Evolutionary conservation across 2,888 invertebrate genomes (phyloP).

Genomic region (Tinea semifulvella): DNA sequence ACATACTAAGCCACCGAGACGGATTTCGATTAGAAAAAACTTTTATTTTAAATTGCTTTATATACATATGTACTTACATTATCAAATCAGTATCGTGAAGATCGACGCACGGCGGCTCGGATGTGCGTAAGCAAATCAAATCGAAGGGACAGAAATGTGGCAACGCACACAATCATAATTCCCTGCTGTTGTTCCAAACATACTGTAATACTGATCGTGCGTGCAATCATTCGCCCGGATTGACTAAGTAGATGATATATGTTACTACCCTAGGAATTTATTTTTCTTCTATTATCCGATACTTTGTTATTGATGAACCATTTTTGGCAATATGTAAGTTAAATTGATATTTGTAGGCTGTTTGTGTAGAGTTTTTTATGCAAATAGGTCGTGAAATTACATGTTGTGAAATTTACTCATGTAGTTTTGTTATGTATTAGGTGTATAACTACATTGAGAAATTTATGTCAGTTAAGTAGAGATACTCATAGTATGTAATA

Average conservation of each 20-base stretch:
- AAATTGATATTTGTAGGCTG: not conserved
- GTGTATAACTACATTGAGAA: slow-evolving; percentile 23
- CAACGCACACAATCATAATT: slow-evolving; percentile 45
- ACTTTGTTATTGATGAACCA: not conserved
- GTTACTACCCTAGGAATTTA: slow-evolving; percentile 27
- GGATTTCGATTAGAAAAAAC: no score
- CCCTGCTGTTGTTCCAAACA: slow-evolving; percentile 37
- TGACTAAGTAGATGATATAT: slow-evolving; percentile 31
- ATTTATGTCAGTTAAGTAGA: slow-evolving; percentile 20
- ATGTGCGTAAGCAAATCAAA: no score
- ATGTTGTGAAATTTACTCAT: no score
- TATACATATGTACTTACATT: no score
- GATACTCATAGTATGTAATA: slow-evolving; percentile 18
- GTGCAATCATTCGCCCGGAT: slow-evolving; percentile 27
- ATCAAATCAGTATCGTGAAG: no score
- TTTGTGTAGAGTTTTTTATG: no score
- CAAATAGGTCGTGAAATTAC: no score
- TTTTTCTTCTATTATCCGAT: slow-evolving; percentile 20
- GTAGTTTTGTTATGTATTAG: slow-evolving; percentile 21
- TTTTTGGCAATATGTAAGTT: not conserved
- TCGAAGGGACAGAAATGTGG: slow-evolving; percentile 46
- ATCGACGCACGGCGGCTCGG: no score
- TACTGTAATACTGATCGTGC: slow-evolving; percentile 29
- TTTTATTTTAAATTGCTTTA: no score
- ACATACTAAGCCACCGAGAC: no score